Percentiles rank a stretch among this genome's conserved stretches.
Evolutionary conservation across 2,888 invertebrate species (phyloP).

Genomic region (Acanthacorydalis orientalis): DNA sequence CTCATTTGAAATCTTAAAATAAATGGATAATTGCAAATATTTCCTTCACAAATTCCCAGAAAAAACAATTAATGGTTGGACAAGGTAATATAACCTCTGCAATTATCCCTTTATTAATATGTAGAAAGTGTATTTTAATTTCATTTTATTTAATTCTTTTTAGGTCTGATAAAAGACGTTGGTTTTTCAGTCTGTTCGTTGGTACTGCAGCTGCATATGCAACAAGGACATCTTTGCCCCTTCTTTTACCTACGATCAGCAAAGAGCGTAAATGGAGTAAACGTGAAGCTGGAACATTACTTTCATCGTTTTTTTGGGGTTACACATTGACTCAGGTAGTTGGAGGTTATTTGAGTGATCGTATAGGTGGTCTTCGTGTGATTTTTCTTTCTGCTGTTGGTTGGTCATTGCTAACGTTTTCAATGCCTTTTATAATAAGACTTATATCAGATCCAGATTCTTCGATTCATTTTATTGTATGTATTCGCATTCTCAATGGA

Average conservation of each 20-base stretch:
- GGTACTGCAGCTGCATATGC: constrained; percentile 50
- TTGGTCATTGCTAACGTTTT: constrained; percentile 35
- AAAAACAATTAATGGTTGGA: constrained; percentile 1
- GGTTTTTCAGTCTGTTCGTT: constrained; percentile 39
- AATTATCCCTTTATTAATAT: neutral
- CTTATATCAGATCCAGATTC: constrained; percentile 27
- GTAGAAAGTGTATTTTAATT: neutral
- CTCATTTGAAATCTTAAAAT: neutral
- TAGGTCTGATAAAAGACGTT: constrained; percentile 35
- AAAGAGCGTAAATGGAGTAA: constrained; percentile 49
- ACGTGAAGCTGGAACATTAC: constrained; percentile 47
- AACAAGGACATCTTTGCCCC: constrained; percentile 46
- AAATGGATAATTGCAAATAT: constrained; percentile 4
- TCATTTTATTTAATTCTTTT: constrained; percentile 6
- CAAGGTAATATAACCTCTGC: constrained; percentile 2
- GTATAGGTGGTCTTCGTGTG: constrained; percentile 46
- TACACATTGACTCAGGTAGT: constrained; percentile 46
- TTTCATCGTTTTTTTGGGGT: constrained; percentile 60
- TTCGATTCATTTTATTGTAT: constrained; percentile 37
- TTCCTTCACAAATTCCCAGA: neutral
- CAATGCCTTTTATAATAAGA: constrained; percentile 35
- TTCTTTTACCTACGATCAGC: constrained; percentile 42
- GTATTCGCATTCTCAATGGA: constrained; percentile 41
- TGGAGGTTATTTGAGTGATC: constrained; percentile 38
- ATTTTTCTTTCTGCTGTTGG: constrained; percentile 41